Conservation (phyloP, 2,797 vertebrate genomes). For the Scomberomorus guttatus region DNA sequence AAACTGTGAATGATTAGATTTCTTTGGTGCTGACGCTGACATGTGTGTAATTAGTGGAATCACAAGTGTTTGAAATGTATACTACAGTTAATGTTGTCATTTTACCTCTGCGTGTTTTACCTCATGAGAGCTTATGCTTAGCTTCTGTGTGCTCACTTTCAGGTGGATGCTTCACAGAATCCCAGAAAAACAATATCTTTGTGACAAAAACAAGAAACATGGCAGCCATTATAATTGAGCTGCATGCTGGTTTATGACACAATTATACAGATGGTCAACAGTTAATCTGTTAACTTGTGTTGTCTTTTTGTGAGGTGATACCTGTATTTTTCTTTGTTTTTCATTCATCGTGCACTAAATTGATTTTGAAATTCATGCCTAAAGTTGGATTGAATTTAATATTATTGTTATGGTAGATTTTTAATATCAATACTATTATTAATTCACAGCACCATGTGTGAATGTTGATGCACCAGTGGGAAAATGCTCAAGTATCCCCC, state of each 20-base stretch:
- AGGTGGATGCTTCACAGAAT: neutral
- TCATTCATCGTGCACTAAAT: neutral
- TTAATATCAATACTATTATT: neutral
- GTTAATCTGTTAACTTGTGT: neutral
- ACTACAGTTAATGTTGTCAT: neutral
- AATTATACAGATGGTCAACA: neutral
- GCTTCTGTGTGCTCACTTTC: too few species aligned
- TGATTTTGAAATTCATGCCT: too few species aligned
- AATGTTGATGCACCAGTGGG: constrained; percentile 14
- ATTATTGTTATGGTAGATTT: neutral
- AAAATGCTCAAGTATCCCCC: constrained; percentile 6
- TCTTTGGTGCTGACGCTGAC: neutral
- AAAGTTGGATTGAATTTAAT: too few species aligned
- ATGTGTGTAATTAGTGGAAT: neutral
- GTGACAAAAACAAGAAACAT: neutral
- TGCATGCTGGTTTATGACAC: neutral
- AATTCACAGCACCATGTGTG: constrained; percentile 8
- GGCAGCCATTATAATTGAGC: neutral
- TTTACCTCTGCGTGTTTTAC: neutral
- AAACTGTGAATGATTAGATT: neutral
- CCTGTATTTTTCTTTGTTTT: neutral
- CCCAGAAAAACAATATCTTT: neutral
- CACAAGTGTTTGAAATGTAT: neutral
- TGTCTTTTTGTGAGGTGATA: neutral
- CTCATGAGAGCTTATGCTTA: neutral